Evolutionary conservation across 2,113 vertebrate species (phyloP).

Genomic region (Scartelaos histophorus): DNA sequence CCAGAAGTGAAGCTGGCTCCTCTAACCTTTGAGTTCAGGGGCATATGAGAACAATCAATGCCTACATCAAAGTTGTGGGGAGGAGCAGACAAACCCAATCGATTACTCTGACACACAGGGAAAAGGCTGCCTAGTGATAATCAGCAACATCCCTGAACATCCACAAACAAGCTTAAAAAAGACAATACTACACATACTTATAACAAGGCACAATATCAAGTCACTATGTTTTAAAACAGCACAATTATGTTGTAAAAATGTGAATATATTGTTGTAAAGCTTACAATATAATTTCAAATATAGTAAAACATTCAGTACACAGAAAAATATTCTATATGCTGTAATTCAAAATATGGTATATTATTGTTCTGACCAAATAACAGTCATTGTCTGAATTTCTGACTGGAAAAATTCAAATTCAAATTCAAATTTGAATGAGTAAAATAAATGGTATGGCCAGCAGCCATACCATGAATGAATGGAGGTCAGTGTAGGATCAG

Average conservation of each 20-base stretch:
- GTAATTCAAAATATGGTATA: not conserved
- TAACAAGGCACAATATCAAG: conserved; percentile 9
- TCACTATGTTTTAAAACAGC: not conserved
- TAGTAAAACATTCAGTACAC: too few species aligned
- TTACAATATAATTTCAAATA: not conserved
- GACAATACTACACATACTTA: conserved; percentile 4
- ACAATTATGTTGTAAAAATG: not conserved
- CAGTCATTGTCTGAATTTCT: not conserved
- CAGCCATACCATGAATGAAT: conserved; percentile 33
- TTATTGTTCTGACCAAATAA: not conserved
- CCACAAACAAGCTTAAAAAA: conserved; percentile 29
- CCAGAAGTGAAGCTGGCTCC: conserved; percentile 62
- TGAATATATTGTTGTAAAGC: not conserved
- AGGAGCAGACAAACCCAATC: conserved; percentile 69
- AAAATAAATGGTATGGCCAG: conserved; percentile 1
- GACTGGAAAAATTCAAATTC: too few species aligned
- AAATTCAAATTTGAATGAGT: too few species aligned
- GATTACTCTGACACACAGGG: conserved; percentile 62
- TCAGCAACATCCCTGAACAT: conserved; percentile 32
- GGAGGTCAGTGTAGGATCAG: conserved; percentile 48
- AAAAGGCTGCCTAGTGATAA: conserved; percentile 46
- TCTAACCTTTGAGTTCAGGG: conserved; percentile 75
- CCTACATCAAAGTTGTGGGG: conserved; percentile 69
- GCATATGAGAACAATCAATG: conserved; percentile 73
- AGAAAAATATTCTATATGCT: not conserved